Evolutionary conservation across 1,140 invertebrate genomes (phyloP).

Genomic region (Papilio polyxenes): DNA sequence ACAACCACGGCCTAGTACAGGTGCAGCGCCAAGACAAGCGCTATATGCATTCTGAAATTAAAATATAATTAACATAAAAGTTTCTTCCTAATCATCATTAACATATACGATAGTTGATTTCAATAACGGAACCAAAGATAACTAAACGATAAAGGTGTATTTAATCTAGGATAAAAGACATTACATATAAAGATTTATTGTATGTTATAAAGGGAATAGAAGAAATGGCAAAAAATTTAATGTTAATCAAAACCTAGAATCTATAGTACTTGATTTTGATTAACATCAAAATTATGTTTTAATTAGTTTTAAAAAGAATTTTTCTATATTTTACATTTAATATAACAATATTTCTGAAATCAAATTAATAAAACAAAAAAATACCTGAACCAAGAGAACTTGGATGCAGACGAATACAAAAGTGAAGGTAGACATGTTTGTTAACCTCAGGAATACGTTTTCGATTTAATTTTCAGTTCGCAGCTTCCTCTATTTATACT

Average conservation of each 20-base stretch:
- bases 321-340: too few species aligned
- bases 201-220: too few species aligned
- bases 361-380: background rate
- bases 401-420: conserved; percentile 40
- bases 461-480: background rate
- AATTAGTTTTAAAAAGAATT: too few species aligned
- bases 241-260: too few species aligned
- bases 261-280: too few species aligned
- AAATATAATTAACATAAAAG: background rate
- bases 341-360: background rate
- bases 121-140: background rate
- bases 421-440: conserved; percentile 42
- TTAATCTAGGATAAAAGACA: too few species aligned
- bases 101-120: too few species aligned
- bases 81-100: too few species aligned
- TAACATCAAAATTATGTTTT: too few species aligned
- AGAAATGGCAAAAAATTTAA: too few species aligned
- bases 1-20: background rate
- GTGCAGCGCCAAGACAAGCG: conserved; percentile 14
- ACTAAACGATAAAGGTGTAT: too few species aligned
- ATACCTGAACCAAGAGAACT: conserved; percentile 42
- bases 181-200: too few species aligned
- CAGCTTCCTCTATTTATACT: conserved; percentile 20
- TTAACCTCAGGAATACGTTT: background rate
- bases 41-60: conserved; percentile 13